Base-by-base conservation (phyloP, 2,797 vertebrate genomes). In the Apodemus agrarius region DNA sequence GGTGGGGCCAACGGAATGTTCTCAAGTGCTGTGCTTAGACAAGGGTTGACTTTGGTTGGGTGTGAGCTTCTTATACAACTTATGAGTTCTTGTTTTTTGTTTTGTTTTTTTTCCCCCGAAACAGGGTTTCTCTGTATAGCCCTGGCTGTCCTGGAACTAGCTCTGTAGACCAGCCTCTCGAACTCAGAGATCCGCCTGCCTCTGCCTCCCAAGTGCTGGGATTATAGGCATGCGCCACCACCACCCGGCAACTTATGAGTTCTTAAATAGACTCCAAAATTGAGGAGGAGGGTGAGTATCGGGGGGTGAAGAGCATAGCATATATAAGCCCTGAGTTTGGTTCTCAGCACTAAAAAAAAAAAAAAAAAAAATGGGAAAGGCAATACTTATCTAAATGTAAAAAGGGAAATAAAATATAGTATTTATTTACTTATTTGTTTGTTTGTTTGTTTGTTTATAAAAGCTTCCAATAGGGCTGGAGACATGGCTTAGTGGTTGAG, bases 221-320 rank as follows among this genome's bases (percentile, higher is more conserved):
- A n/a, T n/a, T n/a, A n/a, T n/a, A n/a, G n/a, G n/a, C n/a, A n/a
- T n/a, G n/a, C n/a, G n/a, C n/a, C n/a, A n/a, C n/a, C n/a, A n/a
- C n/a, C n/a, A n/a, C n/a, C n/a, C n/a, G n/a, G n/a, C 34, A 90
- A 69, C 40, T 87, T 87, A n/a, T 29, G 43, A 46, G 26, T 34
- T 85, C 31, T 49, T 91, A 89, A 31, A n/a, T 14, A 81, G 22
- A 95, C 91, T 79, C 95, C 24, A 92, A 93, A 79, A 91, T 49
- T 40, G 57, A 52, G 6, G 74, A 46, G 29, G 46, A 95, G 92
- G 54, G 11, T 91, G 57, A 94, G 37, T 40, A 72, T 85, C 31
- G 43, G 57, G 29, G 40, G 29, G 29, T 65, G 24, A 83, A 63
- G 6, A 83, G 17, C 61, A 34, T 21, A 22, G 17, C 61, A 46